These are phyloP conservation scores for Camponotus fellah DNA, from an alignment of 2,888 invertebrate genomes.

Conservation along the genomic window DNA sequence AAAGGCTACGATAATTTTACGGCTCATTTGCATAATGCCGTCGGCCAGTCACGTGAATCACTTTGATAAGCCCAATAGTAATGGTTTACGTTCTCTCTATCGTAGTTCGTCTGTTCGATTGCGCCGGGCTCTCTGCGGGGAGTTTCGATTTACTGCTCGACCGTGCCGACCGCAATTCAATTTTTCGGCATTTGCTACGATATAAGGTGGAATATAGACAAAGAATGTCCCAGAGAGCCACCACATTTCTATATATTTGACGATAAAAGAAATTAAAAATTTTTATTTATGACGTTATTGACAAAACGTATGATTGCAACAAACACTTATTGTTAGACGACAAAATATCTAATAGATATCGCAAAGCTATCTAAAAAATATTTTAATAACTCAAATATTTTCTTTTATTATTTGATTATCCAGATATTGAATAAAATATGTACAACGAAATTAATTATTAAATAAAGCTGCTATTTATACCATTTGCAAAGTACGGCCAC, in stretches of 20 bases:
- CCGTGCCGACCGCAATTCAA: slow-evolving; percentile 33
- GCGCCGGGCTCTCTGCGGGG: slow-evolving; percentile 44
- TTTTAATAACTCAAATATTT: not conserved
- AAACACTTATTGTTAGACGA: not conserved
- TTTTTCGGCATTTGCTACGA: slow-evolving; percentile 42
- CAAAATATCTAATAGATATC: not conserved
- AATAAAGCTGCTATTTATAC: not conserved
- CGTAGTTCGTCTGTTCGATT: slow-evolving; percentile 59
- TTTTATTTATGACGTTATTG: slow-evolving; percentile 18
- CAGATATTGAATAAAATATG: not conserved
- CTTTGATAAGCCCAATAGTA: slow-evolving; percentile 75
- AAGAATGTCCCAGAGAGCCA: slow-evolving; percentile 11
- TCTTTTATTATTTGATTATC: not conserved
- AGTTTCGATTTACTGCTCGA: slow-evolving; percentile 56
- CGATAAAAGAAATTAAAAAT: slow-evolving; percentile 5
- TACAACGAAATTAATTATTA: not conserved
- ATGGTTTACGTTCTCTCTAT: slow-evolving; percentile 62
- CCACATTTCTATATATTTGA: not conserved
- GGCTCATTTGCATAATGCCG: slow-evolving; percentile 73
- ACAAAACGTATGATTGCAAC: slow-evolving; percentile 3
- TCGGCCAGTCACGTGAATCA: slow-evolving; percentile 71
- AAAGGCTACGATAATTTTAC: slow-evolving; percentile 74
- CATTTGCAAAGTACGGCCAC: not conserved
- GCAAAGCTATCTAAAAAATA: not conserved
- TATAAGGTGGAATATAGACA: slow-evolving; percentile 34